Conservation (phyloP, 1,140 invertebrate genomes). For the Lanistes nyassanus region DNA sequence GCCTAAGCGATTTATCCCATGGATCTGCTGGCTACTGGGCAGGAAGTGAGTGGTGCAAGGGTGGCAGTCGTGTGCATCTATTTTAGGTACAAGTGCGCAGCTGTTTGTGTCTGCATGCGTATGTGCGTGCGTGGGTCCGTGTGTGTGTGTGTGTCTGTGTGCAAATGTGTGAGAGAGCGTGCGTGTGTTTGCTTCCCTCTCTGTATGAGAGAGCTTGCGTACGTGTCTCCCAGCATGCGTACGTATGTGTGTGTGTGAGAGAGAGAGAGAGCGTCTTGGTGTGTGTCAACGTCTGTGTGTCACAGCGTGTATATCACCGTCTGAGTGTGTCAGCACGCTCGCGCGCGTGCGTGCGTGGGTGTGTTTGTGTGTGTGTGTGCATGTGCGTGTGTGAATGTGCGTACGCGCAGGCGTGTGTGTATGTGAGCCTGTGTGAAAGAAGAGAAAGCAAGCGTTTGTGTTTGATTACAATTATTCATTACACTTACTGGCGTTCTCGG, state of each 20-base stretch:
- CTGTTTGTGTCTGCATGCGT: conserved; percentile 6
- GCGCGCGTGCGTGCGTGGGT: conserved; percentile 10
- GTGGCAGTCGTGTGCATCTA: too few relatives aligned
- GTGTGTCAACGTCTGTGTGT: background rate
- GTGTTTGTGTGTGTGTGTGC: conserved; percentile 9
- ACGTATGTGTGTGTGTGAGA: conserved; percentile 10
- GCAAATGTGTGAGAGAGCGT: conserved; percentile 1
- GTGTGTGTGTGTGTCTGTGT: conserved; percentile 9
- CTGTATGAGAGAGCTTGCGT: background rate
- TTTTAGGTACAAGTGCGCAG: background rate
- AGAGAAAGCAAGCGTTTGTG: background rate
- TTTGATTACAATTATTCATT: background rate
- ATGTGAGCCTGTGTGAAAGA: conserved; percentile 4
- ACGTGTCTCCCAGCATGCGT: conserved; percentile 8
- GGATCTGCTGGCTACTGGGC: too few relatives aligned
- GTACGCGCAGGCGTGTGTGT: background rate
- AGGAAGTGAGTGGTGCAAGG: too few relatives aligned
- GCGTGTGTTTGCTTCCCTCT: background rate
- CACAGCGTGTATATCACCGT: background rate
- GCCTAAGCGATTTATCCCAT: too few relatives aligned
- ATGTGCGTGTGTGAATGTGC: conserved; percentile 1
- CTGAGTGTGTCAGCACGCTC: background rate
- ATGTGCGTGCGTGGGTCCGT: too few relatives aligned
- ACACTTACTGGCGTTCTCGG: background rate
- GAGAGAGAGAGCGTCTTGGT: background rate